These are phyloP conservation scores for Lacanobia oleracea DNA, from an alignment of 2,888 invertebrate species.

Conservation along the genomic window DNA sequence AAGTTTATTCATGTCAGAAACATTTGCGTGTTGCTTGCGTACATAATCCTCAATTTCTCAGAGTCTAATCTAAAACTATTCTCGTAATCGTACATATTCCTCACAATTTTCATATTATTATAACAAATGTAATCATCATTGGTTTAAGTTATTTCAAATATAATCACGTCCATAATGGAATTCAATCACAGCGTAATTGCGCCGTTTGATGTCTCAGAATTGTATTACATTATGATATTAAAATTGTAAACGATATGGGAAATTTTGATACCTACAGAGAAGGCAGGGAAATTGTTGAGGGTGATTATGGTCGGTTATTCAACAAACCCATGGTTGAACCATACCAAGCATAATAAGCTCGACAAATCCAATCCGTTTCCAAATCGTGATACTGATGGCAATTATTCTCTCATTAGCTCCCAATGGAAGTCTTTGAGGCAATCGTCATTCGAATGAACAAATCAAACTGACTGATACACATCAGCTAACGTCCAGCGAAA, in stretches of 20 bases:
- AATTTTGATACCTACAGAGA: constrained; percentile 24
- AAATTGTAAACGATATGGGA: constrained; percentile 51
- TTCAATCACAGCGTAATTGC: constrained; percentile 62
- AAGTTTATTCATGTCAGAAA: constrained; percentile 26
- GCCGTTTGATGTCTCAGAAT: constrained; percentile 60
- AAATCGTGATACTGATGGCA: constrained; percentile 17
- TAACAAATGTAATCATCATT: constrained; percentile 59
- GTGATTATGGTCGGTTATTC: constrained; percentile 4
- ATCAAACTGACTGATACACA: constrained; percentile 15
- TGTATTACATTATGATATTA: constrained; percentile 57
- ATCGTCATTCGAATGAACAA: constrained; percentile 16
- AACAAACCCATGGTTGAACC: background rate
- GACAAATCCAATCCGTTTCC: constrained; percentile 13
- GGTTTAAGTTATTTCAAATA: constrained; percentile 56
- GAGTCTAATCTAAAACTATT: constrained; percentile 34
- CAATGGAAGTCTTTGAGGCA: constrained; percentile 12
- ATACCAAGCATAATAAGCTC: background rate
- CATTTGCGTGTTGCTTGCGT: constrained; percentile 30
- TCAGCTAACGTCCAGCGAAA: constrained; percentile 52
- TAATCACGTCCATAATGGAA: constrained; percentile 61
- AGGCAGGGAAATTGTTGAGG: constrained; percentile 11
- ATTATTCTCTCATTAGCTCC: constrained; percentile 27
- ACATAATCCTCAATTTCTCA: constrained; percentile 16
- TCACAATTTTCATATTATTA: constrained; percentile 54
- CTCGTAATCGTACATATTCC: constrained; percentile 43